Percentiles rank a stretch among this genome's conserved stretches.
Conservation (phyloP, 2,113 vertebrate species). For the Eurypyga helias region DNA sequence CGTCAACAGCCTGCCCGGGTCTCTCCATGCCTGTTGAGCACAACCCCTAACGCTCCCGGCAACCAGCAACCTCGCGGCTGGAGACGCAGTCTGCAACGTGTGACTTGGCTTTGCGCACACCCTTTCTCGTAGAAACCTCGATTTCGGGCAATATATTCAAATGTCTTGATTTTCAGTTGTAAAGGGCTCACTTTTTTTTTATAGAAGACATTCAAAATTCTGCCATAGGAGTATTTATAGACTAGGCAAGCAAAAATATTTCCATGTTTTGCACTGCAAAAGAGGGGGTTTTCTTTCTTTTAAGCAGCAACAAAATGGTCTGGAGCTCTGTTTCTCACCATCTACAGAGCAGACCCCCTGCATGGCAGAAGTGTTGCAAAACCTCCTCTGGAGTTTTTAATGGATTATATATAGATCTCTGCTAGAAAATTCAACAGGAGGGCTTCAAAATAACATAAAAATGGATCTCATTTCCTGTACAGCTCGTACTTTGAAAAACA, state of each 20-base stretch:
- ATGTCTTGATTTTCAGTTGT: not conserved
- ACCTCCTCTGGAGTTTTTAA: not conserved
- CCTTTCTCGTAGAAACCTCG: not conserved
- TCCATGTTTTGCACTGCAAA: not conserved
- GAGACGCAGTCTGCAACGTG: fast-evolving
- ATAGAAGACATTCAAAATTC: not conserved
- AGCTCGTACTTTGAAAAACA: not conserved
- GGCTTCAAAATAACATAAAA: not conserved
- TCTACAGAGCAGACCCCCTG: not conserved
- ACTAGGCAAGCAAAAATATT: not conserved
- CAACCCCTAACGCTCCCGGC: not conserved
- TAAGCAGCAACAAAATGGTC: not conserved
- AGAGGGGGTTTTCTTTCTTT: not conserved
- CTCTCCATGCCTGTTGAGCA: not conserved
- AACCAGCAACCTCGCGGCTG: not conserved
- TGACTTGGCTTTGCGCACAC: not conserved
- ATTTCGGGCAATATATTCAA: not conserved
- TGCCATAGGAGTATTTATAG: not conserved
- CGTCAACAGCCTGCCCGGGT: not conserved
- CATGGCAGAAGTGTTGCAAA: not conserved
- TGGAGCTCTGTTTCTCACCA: not conserved
- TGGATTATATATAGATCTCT: not conserved
- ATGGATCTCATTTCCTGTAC: not conserved
- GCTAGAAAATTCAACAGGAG: not conserved
- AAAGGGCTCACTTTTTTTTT: not conserved